Conservation (phyloP, 2,113 vertebrate genomes). For the Oryzias woworae region DNA sequence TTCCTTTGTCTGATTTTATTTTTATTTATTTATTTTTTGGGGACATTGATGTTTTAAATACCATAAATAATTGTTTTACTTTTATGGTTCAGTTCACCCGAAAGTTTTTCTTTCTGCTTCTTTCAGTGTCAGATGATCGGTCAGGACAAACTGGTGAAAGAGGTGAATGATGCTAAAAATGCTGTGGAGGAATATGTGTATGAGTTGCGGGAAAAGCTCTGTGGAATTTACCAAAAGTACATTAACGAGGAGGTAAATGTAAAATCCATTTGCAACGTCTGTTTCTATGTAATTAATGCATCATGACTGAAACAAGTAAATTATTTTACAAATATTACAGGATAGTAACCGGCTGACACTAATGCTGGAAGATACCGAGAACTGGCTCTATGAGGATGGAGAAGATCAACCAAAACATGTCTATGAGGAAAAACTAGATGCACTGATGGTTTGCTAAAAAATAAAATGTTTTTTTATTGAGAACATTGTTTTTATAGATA, state of each 20-base stretch:
- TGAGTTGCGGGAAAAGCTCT: constrained; percentile 90
- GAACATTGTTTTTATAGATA: neutral
- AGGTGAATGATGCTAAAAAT: constrained; percentile 94
- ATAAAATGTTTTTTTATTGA: neutral
- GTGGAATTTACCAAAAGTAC: constrained; percentile 86
- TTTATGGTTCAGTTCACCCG: neutral
- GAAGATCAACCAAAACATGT: constrained; percentile 93
- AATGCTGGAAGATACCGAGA: constrained; percentile 91
- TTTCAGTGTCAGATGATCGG: constrained; percentile 90
- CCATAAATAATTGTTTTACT: neutral
- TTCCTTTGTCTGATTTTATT: too few relatives aligned
- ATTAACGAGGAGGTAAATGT: constrained; percentile 85
- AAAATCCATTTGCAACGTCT: neutral
- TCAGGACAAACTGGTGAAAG: constrained; percentile 95
- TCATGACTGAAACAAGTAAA: neutral
- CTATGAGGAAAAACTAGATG: constrained; percentile 92
- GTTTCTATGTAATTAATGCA: too few relatives aligned
- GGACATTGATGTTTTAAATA: too few relatives aligned
- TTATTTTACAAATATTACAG: constrained; percentile 36
- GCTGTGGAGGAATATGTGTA: constrained; percentile 96
- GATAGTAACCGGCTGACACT: constrained; percentile 82
- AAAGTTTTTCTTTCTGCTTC: neutral
- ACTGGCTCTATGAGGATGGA: constrained; percentile 95
- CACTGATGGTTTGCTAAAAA: constrained; percentile 80
- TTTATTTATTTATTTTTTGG: too few relatives aligned